Conservation (phyloP, 2,113 vertebrate species). For the Neolamprologus falcicula region DNA sequence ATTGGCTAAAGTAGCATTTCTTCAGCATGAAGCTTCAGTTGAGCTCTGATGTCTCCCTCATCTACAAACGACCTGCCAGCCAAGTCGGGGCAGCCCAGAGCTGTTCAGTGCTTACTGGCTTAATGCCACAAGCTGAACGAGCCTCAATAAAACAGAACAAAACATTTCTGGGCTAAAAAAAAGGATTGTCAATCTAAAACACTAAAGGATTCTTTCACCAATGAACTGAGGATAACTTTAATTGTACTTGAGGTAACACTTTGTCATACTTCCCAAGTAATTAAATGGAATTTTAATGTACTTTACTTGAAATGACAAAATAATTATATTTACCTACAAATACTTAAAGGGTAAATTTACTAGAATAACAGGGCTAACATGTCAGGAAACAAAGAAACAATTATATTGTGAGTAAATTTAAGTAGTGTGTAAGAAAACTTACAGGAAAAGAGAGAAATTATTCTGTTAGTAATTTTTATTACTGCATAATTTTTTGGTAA, state of each 20-base stretch:
- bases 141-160: neutral
- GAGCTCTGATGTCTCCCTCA: constrained; percentile 20
- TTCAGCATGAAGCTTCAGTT: constrained; percentile 28
- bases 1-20: constrained; percentile 1
- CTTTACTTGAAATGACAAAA: neutral
- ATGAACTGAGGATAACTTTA: neutral
- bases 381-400: neutral
- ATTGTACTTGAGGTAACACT: neutral
- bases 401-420: neutral
- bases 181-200: neutral
- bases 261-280: neutral
- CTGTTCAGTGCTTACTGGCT: constrained; percentile 37
- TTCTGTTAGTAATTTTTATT: neutral
- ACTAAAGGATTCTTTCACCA: neutral
- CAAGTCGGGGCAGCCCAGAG: constrained; percentile 29
- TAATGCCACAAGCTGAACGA: constrained; percentile 28
- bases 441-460: neutral
- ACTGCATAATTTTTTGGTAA: neutral
- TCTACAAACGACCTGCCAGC: constrained; percentile 40
- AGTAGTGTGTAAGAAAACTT: neutral
- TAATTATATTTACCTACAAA: neutral
- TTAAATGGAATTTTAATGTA: neutral
- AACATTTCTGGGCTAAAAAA: constrained; percentile 20
- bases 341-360: neutral
- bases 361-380: neutral